These are phyloP conservation scores for Hippocampus mohnikei DNA, from an alignment of 2,113 vertebrate species.

Conservation along the genomic window DNA sequence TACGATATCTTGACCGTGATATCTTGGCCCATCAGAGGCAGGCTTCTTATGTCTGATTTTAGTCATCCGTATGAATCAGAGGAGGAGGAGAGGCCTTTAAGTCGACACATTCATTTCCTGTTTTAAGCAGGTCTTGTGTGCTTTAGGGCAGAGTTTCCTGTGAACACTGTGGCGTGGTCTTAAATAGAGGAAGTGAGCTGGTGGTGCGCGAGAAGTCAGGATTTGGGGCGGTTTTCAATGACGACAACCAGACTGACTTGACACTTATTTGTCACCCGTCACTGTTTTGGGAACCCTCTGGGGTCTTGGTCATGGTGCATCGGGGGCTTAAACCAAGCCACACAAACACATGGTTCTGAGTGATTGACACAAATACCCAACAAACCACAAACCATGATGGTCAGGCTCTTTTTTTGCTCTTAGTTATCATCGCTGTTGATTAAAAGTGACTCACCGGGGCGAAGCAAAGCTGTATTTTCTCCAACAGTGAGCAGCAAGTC, in stretches of 20 bases:
- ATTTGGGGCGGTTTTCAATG: not conserved
- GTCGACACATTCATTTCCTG: slow-evolving; percentile 7
- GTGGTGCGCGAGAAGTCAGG: not conserved
- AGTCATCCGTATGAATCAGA: not conserved
- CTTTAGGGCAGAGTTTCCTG: not conserved
- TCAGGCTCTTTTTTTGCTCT: not conserved
- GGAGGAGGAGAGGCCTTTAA: not conserved
- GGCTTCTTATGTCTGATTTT: not conserved
- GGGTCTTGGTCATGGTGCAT: slow-evolving; percentile 18
- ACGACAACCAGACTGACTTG: not conserved
- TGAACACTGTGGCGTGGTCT: not conserved
- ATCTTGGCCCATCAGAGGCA: not conserved
- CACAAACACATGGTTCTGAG: not conserved
- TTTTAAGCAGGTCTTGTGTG: not conserved
- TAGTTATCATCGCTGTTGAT: not conserved
- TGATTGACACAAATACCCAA: not conserved
- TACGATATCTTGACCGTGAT: too few species aligned
- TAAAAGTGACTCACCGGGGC: not conserved
- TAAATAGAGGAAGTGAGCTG: slow-evolving; percentile 11
- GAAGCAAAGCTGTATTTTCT: not conserved
- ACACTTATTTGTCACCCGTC: slow-evolving; percentile 12
- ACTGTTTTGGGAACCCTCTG: not conserved
- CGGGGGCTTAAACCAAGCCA: slow-evolving; percentile 14
- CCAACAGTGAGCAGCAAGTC: not conserved
- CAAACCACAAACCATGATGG: not conserved